These are phyloP conservation scores for Styela plicata DNA, from an alignment of 23 tunicate genomes.

Conservation along the genomic window DNA sequence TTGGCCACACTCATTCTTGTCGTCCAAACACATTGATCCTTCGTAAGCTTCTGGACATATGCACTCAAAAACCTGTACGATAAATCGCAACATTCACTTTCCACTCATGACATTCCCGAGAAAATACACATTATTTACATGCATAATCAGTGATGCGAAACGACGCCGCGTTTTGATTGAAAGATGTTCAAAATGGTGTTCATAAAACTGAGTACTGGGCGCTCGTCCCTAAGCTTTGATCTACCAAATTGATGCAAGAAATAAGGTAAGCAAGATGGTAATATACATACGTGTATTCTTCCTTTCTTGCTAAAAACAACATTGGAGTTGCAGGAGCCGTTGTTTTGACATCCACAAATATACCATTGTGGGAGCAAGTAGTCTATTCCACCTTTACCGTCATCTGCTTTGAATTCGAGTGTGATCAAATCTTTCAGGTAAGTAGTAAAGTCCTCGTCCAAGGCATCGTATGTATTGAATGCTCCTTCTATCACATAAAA, in stretches of 20 bases:
- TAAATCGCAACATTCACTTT: no score
- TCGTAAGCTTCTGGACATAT: slow-evolving; percentile 41
- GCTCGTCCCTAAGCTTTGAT: no score
- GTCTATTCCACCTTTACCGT: slow-evolving; percentile 39
- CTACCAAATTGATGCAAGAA: no score
- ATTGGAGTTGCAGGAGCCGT: slow-evolving; percentile 47
- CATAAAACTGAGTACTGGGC: no score
- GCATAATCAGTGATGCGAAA: no score
- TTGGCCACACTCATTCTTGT: slow-evolving; percentile 39
- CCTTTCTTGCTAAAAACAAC: slow-evolving; percentile 23
- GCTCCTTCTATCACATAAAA: slow-evolving; percentile 4
- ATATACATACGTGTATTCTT: slow-evolving; percentile 54
- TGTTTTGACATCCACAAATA: slow-evolving; percentile 63
- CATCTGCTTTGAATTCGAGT: slow-evolving; percentile 51
- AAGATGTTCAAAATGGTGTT: no score
- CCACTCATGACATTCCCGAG: no score
- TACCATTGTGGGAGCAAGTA: slow-evolving; percentile 56
- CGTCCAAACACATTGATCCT: slow-evolving; percentile 48
- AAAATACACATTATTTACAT: no score
- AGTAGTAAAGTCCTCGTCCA: not conserved
- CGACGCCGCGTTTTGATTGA: no score
- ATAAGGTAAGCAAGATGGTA: no score
- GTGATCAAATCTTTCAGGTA: slow-evolving; percentile 25
- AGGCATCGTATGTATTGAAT: slow-evolving; percentile 8
- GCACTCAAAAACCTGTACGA: slow-evolving; percentile 41